A percentile compares a stretch with the other conserved stretches of the same genome.
These are phyloP conservation scores for Chaetodon auriga DNA, from an alignment of 2,113 vertebrate genomes.

Conservation along the genomic window DNA sequence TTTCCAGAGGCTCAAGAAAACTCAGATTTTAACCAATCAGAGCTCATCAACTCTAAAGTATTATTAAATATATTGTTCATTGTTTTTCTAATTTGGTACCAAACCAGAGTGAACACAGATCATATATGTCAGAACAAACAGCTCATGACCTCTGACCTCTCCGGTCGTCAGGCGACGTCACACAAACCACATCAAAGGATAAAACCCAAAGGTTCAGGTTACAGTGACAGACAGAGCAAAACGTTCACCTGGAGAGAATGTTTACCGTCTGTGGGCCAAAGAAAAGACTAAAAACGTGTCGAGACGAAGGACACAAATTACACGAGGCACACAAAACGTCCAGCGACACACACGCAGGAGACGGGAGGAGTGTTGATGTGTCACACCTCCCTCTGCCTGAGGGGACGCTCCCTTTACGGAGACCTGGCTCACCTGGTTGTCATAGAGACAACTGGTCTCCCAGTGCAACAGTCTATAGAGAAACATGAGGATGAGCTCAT, in stretches of 20 bases:
- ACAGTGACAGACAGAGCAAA: not conserved
- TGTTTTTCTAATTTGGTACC: too few species aligned
- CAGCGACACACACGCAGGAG: not conserved
- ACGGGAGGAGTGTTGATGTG: not conserved
- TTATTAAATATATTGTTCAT: too few species aligned
- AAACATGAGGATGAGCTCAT: conserved; percentile 24
- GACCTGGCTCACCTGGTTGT: conserved; percentile 69
- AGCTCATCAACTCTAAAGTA: too few species aligned
- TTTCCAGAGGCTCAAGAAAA: too few species aligned
- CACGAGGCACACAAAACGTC: not conserved
- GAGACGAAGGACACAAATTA: not conserved
- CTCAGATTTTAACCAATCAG: too few species aligned
- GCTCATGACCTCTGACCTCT: conserved; percentile 17
- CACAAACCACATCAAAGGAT: not conserved
- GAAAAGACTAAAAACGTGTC: too few species aligned
- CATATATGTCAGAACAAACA: not conserved
- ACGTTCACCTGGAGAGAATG: too few species aligned
- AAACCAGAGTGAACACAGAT: too few species aligned
- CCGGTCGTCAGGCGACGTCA: not conserved
- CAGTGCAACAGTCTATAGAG: conserved; percentile 5
- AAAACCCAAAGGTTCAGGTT: not conserved
- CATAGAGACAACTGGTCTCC: conserved; percentile 51
- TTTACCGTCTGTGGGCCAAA: too few species aligned
- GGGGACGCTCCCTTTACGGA: conserved; percentile 27
- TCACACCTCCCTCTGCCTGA: not conserved